Percentiles rank a stretch among this genome's conserved stretches.
phyloP scores from a whole-genome alignment of 2,113 vertebrate species.

The Chauna torquata region DNA sequence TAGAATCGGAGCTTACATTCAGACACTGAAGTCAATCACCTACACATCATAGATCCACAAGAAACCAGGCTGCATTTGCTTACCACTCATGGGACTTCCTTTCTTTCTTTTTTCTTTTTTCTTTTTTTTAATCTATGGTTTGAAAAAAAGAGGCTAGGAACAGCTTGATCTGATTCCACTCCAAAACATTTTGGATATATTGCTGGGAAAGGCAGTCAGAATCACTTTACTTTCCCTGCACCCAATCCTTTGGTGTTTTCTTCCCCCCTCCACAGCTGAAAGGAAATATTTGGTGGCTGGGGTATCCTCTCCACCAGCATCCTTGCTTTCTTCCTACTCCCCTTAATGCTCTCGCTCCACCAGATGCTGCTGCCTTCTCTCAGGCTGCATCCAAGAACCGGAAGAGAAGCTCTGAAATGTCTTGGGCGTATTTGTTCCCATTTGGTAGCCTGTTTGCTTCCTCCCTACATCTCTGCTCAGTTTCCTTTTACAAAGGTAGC shows the following conservation, averaged over 20 bases:
- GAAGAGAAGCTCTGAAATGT: not conserved
- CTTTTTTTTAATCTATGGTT: not conserved
- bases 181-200: not conserved
- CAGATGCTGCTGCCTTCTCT: not conserved
- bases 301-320: not conserved
- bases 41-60: not conserved
- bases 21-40: not conserved
- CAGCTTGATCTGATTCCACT: not conserved
- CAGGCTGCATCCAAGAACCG: not conserved
- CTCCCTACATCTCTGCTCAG: not conserved
- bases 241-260: not conserved
- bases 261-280: no score
- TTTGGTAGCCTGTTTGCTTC: not conserved
- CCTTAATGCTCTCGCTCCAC: not conserved
- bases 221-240: not conserved
- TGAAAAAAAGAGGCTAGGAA: not conserved
- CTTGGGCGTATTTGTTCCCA: not conserved
- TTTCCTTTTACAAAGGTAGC: not conserved
- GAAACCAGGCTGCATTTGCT: not conserved
- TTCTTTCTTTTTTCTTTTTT: no score
- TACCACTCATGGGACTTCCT: not conserved
- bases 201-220: not conserved
- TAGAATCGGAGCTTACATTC: not conserved
- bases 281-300: not conserved
- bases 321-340: not conserved